Percentiles rank a stretch among this genome's conserved stretches.
Conservation (phyloP, 2,113 vertebrate species). For the Labrus mixtus region DNA sequence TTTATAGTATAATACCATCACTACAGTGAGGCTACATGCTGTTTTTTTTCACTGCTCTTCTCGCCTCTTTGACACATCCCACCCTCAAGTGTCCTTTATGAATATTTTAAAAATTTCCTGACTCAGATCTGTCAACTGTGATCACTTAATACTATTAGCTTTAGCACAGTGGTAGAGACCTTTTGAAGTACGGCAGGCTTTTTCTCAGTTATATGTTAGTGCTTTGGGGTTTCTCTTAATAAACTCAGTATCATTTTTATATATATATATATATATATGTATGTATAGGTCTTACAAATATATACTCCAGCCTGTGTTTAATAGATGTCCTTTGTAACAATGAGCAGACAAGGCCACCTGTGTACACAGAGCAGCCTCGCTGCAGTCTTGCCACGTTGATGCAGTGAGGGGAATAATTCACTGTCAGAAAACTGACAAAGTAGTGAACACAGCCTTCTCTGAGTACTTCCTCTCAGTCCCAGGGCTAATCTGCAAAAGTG, state of each 20-base stretch:
- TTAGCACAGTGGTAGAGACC: constrained; percentile 5
- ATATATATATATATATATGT: not conserved
- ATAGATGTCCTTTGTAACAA: constrained; percentile 16
- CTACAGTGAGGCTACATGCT: constrained; percentile 8
- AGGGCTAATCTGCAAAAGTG: constrained; percentile 50
- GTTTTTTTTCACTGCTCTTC: constrained; percentile 30
- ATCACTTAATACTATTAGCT: constrained; percentile 48
- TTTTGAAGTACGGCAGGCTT: not conserved
- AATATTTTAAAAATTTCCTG: constrained; percentile 64
- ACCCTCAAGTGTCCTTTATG: constrained; percentile 61
- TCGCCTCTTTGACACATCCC: constrained; percentile 46
- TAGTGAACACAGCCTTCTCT: constrained; percentile 24
- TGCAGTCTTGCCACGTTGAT: constrained; percentile 31
- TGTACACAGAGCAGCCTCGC: constrained; percentile 24
- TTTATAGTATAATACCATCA: constrained; percentile 6
- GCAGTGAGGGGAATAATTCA: constrained; percentile 44
- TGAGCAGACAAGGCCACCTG: constrained; percentile 14
- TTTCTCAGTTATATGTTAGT: not conserved
- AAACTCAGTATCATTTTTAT: not conserved
- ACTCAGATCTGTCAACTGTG: constrained; percentile 60
- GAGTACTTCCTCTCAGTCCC: constrained; percentile 39
- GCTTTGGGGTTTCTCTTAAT: not conserved
- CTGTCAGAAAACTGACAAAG: constrained; percentile 46
- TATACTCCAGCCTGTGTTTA: not conserved
- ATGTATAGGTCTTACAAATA: not conserved